A percentile compares a stretch with the other conserved stretches of the same genome.
These are phyloP conservation scores for Malurus leucopterus DNA, from an alignment of 2,797 vertebrate species.

Conservation along the genomic window DNA sequence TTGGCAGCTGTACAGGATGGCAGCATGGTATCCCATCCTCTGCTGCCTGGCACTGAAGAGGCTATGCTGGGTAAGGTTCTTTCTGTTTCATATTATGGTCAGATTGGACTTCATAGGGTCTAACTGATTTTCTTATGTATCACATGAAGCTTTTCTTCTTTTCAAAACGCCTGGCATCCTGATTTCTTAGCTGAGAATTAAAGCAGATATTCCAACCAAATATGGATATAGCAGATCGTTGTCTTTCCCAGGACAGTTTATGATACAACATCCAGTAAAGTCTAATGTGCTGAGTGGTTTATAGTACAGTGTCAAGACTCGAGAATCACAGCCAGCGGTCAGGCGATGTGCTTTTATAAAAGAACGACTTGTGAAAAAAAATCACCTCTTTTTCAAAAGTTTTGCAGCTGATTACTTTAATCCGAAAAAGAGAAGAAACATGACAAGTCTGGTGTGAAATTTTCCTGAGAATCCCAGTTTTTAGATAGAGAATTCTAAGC, in stretches of 20 bases:
- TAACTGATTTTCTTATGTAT: neutral
- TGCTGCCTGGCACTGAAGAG: conserved; percentile 83
- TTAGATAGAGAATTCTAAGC: neutral
- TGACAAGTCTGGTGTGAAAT: neutral
- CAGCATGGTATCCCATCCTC: conserved; percentile 89
- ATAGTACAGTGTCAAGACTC: neutral
- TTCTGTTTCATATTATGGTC: neutral
- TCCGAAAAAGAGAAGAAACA: neutral
- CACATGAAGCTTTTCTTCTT: neutral
- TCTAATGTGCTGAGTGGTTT: neutral
- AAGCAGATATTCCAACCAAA: neutral
- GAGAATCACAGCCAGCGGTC: neutral
- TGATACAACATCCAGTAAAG: neutral
- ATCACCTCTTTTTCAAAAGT: neutral
- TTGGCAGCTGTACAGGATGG: conserved; percentile 88
- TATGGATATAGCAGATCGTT: neutral
- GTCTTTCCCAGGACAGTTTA: neutral
- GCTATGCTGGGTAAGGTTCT: conserved; percentile 84
- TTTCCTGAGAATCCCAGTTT: neutral
- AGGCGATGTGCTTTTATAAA: neutral
- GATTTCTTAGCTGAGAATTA: neutral
- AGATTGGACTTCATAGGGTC: neutral
- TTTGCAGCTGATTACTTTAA: neutral
- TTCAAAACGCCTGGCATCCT: neutral
- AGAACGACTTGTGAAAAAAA: neutral